phyloP scores from a whole-genome alignment of 2,797 vertebrate species.

The Macrochelys suwanniensis region DNA sequence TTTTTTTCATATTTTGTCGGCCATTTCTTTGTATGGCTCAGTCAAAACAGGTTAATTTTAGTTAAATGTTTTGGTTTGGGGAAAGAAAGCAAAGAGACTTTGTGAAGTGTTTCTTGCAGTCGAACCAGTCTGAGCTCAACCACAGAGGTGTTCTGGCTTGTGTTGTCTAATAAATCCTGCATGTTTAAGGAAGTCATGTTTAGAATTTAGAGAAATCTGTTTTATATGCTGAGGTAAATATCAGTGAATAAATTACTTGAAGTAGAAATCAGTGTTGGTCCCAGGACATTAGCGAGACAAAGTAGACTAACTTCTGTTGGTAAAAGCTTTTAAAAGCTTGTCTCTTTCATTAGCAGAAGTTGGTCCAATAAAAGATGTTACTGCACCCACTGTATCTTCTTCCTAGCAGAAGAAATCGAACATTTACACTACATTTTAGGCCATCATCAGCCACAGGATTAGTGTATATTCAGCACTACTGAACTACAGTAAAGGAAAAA shows the following conservation, averaged over 20 bases:
- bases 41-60: slow-evolving; percentile 57
- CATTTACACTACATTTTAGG: neutral
- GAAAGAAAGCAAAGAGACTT: neutral
- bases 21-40: slow-evolving; percentile 8
- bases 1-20: slow-evolving; percentile 3
- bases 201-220: neutral
- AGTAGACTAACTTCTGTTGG: neutral
- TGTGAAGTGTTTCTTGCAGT: slow-evolving; percentile 35
- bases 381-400: neutral
- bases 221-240: neutral
- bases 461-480: neutral
- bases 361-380: neutral
- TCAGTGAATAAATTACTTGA: neutral
- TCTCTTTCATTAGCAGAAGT: neutral
- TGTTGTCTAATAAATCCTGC: neutral
- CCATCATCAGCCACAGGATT: neutral
- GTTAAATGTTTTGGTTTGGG: slow-evolving; percentile 29
- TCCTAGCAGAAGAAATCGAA: neutral
- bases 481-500: fast-evolving
- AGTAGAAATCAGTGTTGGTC: neutral
- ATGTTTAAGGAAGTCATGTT: neutral
- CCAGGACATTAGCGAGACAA: neutral
- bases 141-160: neutral
- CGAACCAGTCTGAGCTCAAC: fast-evolving
- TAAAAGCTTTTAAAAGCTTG: neutral